Conservation (phyloP, 2,113 vertebrate genomes). For the Chlamydotis undulata region DNA sequence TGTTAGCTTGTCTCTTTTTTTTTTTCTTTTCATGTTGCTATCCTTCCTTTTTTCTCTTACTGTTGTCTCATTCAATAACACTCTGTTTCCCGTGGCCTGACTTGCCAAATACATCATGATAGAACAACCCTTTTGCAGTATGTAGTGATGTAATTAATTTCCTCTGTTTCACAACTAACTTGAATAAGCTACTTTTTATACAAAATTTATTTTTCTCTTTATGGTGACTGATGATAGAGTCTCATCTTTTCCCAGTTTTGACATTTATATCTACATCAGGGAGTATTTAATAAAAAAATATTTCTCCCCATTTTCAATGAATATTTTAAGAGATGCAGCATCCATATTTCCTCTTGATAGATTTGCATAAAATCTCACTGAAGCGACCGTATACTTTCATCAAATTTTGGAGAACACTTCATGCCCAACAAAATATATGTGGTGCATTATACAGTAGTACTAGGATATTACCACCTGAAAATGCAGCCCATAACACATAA, state of each 20-base stretch:
- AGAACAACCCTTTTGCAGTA: background rate
- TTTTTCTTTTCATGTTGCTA: background rate
- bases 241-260: background rate
- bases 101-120: background rate
- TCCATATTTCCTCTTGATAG: background rate
- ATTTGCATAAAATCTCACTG: background rate
- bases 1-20: background rate
- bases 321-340: background rate
- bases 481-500: background rate
- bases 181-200: background rate
- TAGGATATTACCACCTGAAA: background rate
- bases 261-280: background rate
- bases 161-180: background rate
- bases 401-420: background rate
- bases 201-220: slow-evolving; percentile 10
- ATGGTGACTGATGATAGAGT: background rate
- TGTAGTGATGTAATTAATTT: background rate
- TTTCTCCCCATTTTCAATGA: background rate
- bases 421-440: background rate
- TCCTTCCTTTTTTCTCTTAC: background rate
- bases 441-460: background rate
- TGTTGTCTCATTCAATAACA: background rate
- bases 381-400: background rate
- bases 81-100: background rate
- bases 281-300: background rate